These are phyloP conservation scores for Danaus chrysippus DNA, from an alignment of 2,888 invertebrate species.

Conservation along the genomic window DNA sequence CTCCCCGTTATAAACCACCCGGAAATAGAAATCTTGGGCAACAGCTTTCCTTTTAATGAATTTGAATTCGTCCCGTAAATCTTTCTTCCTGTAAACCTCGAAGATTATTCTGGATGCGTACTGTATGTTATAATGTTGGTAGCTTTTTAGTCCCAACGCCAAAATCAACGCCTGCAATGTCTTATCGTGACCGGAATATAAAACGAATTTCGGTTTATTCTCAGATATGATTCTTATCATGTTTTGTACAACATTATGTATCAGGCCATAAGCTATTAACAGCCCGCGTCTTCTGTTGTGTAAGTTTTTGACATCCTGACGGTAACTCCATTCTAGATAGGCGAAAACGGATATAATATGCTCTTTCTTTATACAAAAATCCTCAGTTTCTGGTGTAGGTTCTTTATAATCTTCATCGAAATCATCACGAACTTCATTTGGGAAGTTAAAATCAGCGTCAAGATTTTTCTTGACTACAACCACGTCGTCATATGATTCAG, in stretches of 20 bases:
- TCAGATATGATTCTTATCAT: slow-evolving; percentile 90
- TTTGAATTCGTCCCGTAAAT: slow-evolving; percentile 69
- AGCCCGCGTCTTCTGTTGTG: slow-evolving; percentile 83
- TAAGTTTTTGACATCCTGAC: slow-evolving; percentile 80
- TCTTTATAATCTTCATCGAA: slow-evolving; percentile 72
- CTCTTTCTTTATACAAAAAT: slow-evolving; percentile 81
- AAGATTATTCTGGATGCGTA: slow-evolving; percentile 93
- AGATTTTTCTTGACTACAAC: slow-evolving; percentile 73
- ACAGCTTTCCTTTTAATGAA: slow-evolving; percentile 77
- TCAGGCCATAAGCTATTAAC: slow-evolving; percentile 88
- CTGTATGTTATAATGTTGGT: slow-evolving; percentile 84
- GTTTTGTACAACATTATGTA: slow-evolving; percentile 88
- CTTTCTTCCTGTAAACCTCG: slow-evolving; percentile 88
- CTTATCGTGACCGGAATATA: slow-evolving; percentile 95
- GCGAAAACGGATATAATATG: slow-evolving; percentile 89
- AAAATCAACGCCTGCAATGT: slow-evolving; percentile 91
- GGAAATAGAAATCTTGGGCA: slow-evolving; percentile 87
- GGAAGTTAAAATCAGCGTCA: slow-evolving; percentile 75
- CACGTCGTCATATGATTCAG: slow-evolving; percentile 69
- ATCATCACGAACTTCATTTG: slow-evolving; percentile 68
- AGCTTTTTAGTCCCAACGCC: slow-evolving; percentile 85
- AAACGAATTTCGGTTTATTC: slow-evolving; percentile 84
- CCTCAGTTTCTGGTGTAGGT: slow-evolving; percentile 62
- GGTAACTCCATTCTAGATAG: slow-evolving; percentile 89
- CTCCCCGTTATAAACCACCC: slow-evolving; percentile 90